These are phyloP conservation scores for Oncorhynchus mykiss DNA, from an alignment of 2,113 vertebrate genomes.

Conservation along the genomic window DNA sequence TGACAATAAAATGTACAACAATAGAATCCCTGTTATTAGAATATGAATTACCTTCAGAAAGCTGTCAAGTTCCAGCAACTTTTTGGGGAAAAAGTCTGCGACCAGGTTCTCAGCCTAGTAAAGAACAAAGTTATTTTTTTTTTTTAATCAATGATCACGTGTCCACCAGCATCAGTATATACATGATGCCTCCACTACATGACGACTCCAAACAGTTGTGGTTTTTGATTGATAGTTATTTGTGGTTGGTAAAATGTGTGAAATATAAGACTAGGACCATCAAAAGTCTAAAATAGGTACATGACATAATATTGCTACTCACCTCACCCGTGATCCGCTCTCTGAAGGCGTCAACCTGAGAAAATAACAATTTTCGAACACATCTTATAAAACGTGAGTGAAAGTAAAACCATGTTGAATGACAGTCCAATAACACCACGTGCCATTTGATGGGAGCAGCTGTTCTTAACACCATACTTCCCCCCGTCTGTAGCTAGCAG, in stretches of 20 bases:
- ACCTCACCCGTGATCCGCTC: conserved; percentile 88
- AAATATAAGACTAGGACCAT: background rate
- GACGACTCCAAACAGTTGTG: no score
- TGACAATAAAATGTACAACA: background rate
- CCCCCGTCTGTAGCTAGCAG: no score
- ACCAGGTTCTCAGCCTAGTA: conserved; percentile 86
- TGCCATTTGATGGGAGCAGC: no score
- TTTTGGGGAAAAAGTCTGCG: conserved; percentile 90
- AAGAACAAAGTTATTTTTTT: background rate
- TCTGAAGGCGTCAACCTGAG: conserved; percentile 86
- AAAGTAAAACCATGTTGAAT: no score
- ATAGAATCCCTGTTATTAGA: background rate
- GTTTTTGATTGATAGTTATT: background rate
- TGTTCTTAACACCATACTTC: no score
- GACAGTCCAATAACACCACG: no score
- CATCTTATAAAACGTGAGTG: no score
- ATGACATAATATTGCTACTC: conserved; percentile 43
- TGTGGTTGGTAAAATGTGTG: background rate
- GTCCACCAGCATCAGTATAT: no score
- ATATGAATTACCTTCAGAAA: conserved; percentile 82
- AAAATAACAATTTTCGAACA: background rate
- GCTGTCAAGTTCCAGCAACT: conserved; percentile 86
- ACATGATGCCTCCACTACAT: no score
- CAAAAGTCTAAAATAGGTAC: background rate
- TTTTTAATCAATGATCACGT: no score